These are phyloP conservation scores for Cryptophagus acutangulus DNA, from an alignment of 2,888 invertebrate species.

Conservation along the genomic window DNA sequence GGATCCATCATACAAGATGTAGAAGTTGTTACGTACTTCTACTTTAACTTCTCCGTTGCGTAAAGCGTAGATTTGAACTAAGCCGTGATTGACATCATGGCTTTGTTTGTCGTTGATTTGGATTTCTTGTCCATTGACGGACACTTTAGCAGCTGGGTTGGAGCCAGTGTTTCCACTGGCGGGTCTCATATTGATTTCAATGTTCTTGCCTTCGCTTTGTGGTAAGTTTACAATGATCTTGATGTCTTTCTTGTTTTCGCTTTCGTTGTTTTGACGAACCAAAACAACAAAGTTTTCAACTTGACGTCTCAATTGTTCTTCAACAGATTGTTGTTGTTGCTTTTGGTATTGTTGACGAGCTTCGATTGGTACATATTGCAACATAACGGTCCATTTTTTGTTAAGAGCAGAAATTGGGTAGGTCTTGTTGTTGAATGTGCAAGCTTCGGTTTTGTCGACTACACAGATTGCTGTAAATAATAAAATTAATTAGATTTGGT, in stretches of 20 bases:
- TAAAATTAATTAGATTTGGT: too few species aligned
- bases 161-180: slow-evolving; percentile 39
- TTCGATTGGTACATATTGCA: slow-evolving; percentile 49
- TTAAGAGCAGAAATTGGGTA: slow-evolving; percentile 53
- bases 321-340: slow-evolving; percentile 33
- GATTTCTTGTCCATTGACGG: slow-evolving; percentile 48
- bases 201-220: slow-evolving; percentile 38
- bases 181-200: slow-evolving; percentile 44
- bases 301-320: slow-evolving; percentile 38
- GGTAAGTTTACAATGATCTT: slow-evolving; percentile 46
- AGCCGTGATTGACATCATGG: slow-evolving; percentile 39
- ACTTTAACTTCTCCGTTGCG: slow-evolving; percentile 55
- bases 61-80: slow-evolving; percentile 48
- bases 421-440: slow-evolving; percentile 62
- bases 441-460: slow-evolving; percentile 54
- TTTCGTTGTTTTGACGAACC: slow-evolving; percentile 41
- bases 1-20: slow-evolving; percentile 57
- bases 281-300: slow-evolving; percentile 46
- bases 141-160: slow-evolving; percentile 35
- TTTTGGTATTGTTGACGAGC: slow-evolving; percentile 36
- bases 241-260: slow-evolving; percentile 47
- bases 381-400: slow-evolving; percentile 59
- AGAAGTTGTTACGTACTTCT: slow-evolving; percentile 51
- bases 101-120: slow-evolving; percentile 35
- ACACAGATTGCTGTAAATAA: slow-evolving; percentile 56